phyloP scores from a whole-genome alignment of 1,140 invertebrate species.

The Drosophila bipectinata region DNA sequence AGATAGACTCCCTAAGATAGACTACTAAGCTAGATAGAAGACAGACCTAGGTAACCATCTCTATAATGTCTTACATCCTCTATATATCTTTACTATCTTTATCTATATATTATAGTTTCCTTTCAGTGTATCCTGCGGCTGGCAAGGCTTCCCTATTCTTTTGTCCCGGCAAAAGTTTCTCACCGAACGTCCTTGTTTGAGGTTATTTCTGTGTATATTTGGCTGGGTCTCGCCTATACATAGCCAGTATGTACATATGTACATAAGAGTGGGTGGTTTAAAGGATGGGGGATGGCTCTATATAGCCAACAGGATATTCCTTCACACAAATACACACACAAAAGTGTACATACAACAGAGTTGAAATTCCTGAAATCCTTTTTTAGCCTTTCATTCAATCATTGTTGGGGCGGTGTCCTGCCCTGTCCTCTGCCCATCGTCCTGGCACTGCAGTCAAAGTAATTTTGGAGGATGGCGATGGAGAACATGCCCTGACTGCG shows the following conservation, averaged over 20 bases:
- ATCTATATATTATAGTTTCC: background rate
- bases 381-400: conserved; percentile 79
- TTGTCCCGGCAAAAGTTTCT: conserved; percentile 54
- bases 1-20: too few species aligned
- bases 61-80: too few species aligned
- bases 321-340: conserved; percentile 1
- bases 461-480: conserved; percentile 56
- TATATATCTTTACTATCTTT: too few species aligned
- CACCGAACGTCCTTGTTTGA: conserved; percentile 79
- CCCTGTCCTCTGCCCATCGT: background rate
- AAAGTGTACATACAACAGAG: background rate
- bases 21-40: too few species aligned
- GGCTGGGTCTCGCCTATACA: background rate
- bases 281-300: too few species aligned
- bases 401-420: conserved; percentile 46
- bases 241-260: background rate
- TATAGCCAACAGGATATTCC: conserved; percentile 11
- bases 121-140: conserved; percentile 17
- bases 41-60: too few species aligned
- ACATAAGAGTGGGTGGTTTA: background rate
- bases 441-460: conserved; percentile 68
- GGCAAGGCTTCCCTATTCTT: conserved; percentile 9
- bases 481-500: conserved; percentile 37
- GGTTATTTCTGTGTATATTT: conserved; percentile 72
- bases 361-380: conserved; percentile 67